Evolutionary conservation across 2,113 vertebrate genomes (phyloP).

Genomic region (cattle (Bos taurus)): ARS-UCD2.0 NC_037356.1:22418501-22419000

Average conservation of each 20-base stretch:
- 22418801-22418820: neutral
- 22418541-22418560: neutral
- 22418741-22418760: neutral
- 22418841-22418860: neutral
- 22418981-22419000: conserved; percentile 48
- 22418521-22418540: neutral
- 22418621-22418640: neutral
- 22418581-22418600: neutral
- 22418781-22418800: neutral
- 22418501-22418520: neutral
- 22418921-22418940: neutral
- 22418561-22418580: neutral
- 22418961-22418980: conserved; percentile 27
- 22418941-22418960: conserved; percentile 37
- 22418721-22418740: neutral
- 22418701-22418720: neutral
- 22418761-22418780: neutral
- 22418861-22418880: neutral
- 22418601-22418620: neutral
- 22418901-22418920: conserved; percentile 31
- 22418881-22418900: neutral
- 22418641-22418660: neutral
- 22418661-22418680: neutral
- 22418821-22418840: neutral
- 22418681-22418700: neutral